Evolutionary conservation across 1,140 invertebrate genomes (phyloP), one percentile per base, ranked within the genome.

Genomic region (Orchesella cincta): DNA sequence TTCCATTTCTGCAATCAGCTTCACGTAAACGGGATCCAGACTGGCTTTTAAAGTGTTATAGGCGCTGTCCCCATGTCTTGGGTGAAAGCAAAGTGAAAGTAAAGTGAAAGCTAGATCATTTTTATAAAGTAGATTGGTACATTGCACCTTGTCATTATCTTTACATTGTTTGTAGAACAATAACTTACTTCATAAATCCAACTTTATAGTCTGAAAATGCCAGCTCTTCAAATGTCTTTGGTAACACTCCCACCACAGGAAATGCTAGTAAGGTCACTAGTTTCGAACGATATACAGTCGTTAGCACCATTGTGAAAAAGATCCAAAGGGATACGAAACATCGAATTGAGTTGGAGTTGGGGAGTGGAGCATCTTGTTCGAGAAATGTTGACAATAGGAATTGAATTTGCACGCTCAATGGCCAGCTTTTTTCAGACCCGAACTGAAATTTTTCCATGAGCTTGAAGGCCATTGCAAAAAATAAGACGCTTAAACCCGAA

Each of bases 161-260:
- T n/a, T n/a, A n/a, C n/a, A n/a, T n/a, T n/a, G n/a, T n/a, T n/a
- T n/a, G n/a, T n/a, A n/a, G 18, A n/a, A n/a, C n/a, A n/a, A n/a
- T n/a, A n/a, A n/a, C n/a, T n/a, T n/a, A n/a, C n/a, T 79, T 70
- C 46, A 75, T 73, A 16, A 79, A 75, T 18, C 78, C 78, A 3
- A 79, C 75, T 71, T 73, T 29, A 39, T 74, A 79, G 29, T 71
- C 76, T 2, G 76, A 75, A 26, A 71, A 62, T 18, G 76, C 76
- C 16, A 81, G 74, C 62, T 81, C 73, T 28, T 77, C 80, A 73
- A 81, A 79, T 33, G 75, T 81, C 34, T 76, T 26, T 1, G 80
- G 80, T 0, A 73, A 14, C 26, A 23, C 26, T 46, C 72, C 67
- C 1, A 75, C 18, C 46, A 57, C 31, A 26, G 77, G 77, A 57